Conservation (phyloP, 1,140 invertebrate genomes). For the Drosophila pruinosa region DNA sequence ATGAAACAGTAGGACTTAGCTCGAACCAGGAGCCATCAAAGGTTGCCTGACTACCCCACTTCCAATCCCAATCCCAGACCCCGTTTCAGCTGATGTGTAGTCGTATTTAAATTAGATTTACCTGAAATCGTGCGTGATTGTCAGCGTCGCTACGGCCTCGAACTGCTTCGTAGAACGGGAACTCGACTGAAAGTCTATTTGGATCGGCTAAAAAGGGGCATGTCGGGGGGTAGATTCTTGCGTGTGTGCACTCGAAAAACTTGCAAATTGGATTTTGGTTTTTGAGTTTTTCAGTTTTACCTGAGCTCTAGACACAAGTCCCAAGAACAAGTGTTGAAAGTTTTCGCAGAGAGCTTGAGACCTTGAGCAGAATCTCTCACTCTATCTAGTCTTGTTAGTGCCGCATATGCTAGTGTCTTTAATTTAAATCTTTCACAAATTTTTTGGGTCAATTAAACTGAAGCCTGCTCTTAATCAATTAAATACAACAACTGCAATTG, state of each 20-base stretch:
- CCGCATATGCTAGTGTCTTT: constrained; percentile 17
- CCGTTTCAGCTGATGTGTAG: constrained; percentile 56
- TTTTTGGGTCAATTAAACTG: constrained; percentile 71
- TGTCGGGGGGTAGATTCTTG: constrained; percentile 12
- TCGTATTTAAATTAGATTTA: constrained; percentile 80
- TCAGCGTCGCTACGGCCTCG: constrained; percentile 36
- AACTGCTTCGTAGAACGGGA: not conserved
- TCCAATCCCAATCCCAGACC: not conserved
- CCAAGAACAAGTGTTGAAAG: constrained; percentile 32
- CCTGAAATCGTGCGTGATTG: constrained; percentile 80
- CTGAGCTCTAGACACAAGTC: constrained; percentile 28
- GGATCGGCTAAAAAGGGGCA: constrained; percentile 2
- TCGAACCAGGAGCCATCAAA: constrained; percentile 53
- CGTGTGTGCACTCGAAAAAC: constrained; percentile 69
- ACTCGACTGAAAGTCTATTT: not conserved
- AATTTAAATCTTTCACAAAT: constrained; percentile 51
- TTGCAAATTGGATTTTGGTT: constrained; percentile 80
- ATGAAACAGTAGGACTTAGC: constrained; percentile 21
- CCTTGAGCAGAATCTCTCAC: constrained; percentile 2
- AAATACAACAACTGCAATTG: constrained; percentile 59
- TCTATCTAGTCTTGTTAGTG: not conserved
- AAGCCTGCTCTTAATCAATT: constrained; percentile 72
- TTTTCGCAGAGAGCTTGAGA: constrained; percentile 37
- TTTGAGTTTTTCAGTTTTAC: constrained; percentile 56
- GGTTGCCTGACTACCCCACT: constrained; percentile 40